Base-by-base conservation (phyloP, 2,888 invertebrate species). In the Cheilosia pagana region DNA sequence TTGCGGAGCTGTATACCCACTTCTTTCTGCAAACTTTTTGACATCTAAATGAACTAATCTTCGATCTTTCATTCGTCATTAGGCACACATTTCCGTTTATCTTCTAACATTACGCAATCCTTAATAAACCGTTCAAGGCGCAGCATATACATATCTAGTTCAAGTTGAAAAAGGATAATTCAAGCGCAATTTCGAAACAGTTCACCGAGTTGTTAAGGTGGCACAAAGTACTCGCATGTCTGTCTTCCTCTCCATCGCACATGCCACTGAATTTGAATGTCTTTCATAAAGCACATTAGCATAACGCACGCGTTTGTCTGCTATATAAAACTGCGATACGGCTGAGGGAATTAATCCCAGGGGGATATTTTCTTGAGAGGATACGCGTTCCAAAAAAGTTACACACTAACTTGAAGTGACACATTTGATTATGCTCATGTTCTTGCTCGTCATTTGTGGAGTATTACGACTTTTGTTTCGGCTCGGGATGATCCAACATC, bases 181-280 rank as follows among this genome's bases (percentile, higher is more conserved):
- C 21, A 60, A 70, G 60, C 43, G 45, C 45, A 55, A 52, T 62
- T 62, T 28, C 28, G 21, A 45, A 53, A 60, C 68, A 62, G 35
- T 70, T 60, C 76, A 62, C 68, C 68, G 53, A 62, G 76, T 60
- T 48, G 21, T 76, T 57, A 39, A 67, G 67, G 28, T 48, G 21
- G 48, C 53, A 53, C 19, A 25, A 7, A 10, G 48, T 48, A 5
- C 45, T 16, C 35, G 2, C 39, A 48, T 39, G 59, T 12, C 39
- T 12, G 14, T 4, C 8, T 31, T 6, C n/a, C 16, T 8, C 14
- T 31, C 55, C 48, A 50, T 48, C 31, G 53, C 31, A 25, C 41
- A 39, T 62, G 59, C 8, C 45, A 50, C 12, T 23, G 23, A 50
- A 4, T 23, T 50, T 50, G 14, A 50, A 25, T 55, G 60, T 14